Percentiles rank a stretch among this genome's conserved stretches.
phyloP scores from a whole-genome alignment of 2,888 invertebrate genomes.

The Lasioglossum figueresi region DNA sequence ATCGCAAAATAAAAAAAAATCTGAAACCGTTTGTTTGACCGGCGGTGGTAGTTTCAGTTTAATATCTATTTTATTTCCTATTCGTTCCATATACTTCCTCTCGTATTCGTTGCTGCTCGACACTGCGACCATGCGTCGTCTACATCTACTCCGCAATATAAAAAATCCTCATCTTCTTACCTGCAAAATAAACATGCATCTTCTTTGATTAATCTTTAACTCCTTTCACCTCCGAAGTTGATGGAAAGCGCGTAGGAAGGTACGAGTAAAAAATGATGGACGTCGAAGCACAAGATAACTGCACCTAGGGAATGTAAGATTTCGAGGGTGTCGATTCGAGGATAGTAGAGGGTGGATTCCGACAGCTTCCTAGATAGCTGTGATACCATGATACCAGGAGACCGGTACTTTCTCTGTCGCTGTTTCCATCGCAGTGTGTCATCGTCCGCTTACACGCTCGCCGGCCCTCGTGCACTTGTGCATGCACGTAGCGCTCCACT shows the following conservation, averaged over 20 bases:
- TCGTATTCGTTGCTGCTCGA: too few species aligned
- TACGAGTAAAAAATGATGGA: not conserved
- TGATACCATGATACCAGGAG: not conserved
- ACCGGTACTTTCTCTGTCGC: constrained; percentile 16
- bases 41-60: too few species aligned
- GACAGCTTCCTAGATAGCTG: constrained; percentile 15
- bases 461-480: constrained; percentile 28
- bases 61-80: too few species aligned
- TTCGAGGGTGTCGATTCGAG: constrained; percentile 12
- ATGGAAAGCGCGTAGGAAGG: not conserved
- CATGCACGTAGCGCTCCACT: constrained; percentile 56
- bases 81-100: too few species aligned
- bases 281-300: not conserved
- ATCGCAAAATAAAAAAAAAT: too few species aligned
- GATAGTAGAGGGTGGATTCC: not conserved
- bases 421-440: constrained; percentile 40
- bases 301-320: not conserved
- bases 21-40: too few species aligned
- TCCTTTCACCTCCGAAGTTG: not conserved
- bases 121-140: too few species aligned
- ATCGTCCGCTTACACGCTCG: constrained; percentile 40
- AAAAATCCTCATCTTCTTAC: too few species aligned
- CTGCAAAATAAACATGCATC: too few species aligned
- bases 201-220: not conserved
- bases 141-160: too few species aligned